A percentile compares a stretch with the other conserved stretches of the same genome.
Conservation (phyloP, 1,140 invertebrate genomes). For the silkworm (Bombyx mori) region DNA sequence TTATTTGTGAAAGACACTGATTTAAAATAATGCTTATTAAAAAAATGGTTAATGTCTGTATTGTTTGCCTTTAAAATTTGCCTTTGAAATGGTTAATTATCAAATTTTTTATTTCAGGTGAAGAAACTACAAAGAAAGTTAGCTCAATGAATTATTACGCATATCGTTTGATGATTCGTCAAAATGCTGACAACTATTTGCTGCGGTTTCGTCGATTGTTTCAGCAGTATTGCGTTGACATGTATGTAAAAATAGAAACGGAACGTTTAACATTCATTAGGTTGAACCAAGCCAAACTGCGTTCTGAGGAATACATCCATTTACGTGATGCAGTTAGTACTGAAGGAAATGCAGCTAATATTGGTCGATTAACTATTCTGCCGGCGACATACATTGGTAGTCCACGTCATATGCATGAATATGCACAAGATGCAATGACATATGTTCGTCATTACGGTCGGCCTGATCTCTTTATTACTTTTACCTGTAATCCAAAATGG, state of each 20-base stretch:
- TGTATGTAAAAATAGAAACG: not conserved
- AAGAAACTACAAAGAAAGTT: not conserved
- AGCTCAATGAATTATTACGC: not conserved
- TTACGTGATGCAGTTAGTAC: conserved; percentile 9
- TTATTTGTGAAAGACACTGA: too few relatives aligned
- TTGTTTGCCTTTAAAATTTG: too few relatives aligned
- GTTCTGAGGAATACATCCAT: not conserved
- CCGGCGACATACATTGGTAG: conserved; percentile 1
- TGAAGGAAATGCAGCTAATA: conserved; percentile 8
- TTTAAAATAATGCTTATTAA: too few relatives aligned
- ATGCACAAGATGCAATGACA: conserved; percentile 2
- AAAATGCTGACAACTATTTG: not conserved
- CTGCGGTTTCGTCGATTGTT: not conserved
- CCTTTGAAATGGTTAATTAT: too few relatives aligned
- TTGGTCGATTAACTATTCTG: conserved; percentile 11
- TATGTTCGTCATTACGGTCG: conserved; percentile 11
- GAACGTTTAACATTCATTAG: not conserved
- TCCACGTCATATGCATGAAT: conserved; percentile 5
- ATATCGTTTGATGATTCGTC: not conserved
- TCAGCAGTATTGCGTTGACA: conserved; percentile 2
- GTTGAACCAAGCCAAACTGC: conserved; percentile 8
- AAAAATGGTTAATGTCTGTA: too few relatives aligned
- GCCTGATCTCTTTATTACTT: conserved; percentile 6
- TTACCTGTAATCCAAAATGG: conserved; percentile 7
- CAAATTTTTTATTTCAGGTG: not conserved